Conservation (phyloP, 2,113 vertebrate genomes). For the Pantherophis guttatus region DNA sequence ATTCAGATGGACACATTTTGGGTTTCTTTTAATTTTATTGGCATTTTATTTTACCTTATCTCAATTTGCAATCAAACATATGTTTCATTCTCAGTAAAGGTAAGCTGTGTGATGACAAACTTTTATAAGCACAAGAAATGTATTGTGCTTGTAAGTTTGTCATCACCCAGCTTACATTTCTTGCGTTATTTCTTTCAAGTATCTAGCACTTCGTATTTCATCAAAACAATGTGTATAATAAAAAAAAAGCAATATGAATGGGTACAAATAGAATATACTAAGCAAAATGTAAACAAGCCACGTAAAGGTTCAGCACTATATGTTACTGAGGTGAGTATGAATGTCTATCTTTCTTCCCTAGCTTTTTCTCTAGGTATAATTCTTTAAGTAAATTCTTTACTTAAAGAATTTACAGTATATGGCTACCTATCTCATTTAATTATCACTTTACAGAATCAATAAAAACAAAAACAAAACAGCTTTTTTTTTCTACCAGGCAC, state of each 20-base stretch:
- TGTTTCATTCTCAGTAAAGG: background rate
- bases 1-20: background rate
- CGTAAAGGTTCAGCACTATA: too few species aligned
- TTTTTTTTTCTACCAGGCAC: background rate
- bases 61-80: conserved; percentile 10
- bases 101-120: background rate
- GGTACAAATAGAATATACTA: background rate
- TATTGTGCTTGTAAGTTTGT: background rate
- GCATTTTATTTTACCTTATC: conserved; percentile 17
- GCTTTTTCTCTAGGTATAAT: background rate
- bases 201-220: background rate
- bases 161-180: background rate
- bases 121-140: background rate
- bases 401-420: background rate
- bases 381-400: too few species aligned
- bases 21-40: conserved; percentile 23
- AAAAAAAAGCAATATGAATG: background rate
- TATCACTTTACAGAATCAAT: background rate
- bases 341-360: background rate
- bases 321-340: background rate
- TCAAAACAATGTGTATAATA: background rate
- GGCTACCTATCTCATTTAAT: background rate
- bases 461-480: background rate
- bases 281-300: background rate
- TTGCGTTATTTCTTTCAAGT: background rate